These are phyloP conservation scores for Leuctra nigra DNA, from an alignment of 2,888 invertebrate genomes.

Conservation along the genomic window DNA sequence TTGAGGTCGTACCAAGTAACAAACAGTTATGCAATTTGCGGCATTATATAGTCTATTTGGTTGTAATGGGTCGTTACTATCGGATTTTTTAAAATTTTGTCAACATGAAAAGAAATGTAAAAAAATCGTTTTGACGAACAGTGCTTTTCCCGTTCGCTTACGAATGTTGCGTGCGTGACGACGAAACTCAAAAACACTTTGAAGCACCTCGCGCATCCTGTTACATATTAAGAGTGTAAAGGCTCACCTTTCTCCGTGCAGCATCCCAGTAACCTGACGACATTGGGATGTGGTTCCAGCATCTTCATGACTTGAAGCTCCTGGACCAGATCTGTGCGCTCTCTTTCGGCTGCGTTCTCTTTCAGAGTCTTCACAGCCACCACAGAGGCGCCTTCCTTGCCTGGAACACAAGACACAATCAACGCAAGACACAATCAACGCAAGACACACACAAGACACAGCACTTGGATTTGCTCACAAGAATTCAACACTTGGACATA, in stretches of 20 bases:
- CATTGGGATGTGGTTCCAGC: slow-evolving; percentile 83
- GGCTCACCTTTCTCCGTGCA: slow-evolving; percentile 68
- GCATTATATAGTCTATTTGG: too few relatives aligned
- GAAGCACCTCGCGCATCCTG: too few relatives aligned
- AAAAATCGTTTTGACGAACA: too few relatives aligned
- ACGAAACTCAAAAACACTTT: too few relatives aligned
- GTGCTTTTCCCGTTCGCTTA: too few relatives aligned
- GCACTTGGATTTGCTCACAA: not conserved
- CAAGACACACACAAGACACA: not conserved
- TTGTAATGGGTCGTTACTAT: too few relatives aligned
- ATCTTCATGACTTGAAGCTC: slow-evolving; percentile 90
- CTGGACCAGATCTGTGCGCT: slow-evolving; percentile 76
- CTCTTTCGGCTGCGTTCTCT: slow-evolving; percentile 83
- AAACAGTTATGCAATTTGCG: too few relatives aligned
- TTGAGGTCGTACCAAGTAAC: too few relatives aligned
- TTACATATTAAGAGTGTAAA: not conserved
- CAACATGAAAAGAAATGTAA: too few relatives aligned
- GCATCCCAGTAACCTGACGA: slow-evolving; percentile 79
- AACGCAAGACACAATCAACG: not conserved
- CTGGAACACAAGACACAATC: slow-evolving; percentile 41
- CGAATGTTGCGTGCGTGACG: too few relatives aligned
- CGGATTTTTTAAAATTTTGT: too few relatives aligned
- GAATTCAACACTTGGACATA: too few relatives aligned
- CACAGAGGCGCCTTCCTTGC: slow-evolving; percentile 64
- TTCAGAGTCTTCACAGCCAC: slow-evolving; percentile 94